Evolutionary conservation across 2,888 invertebrate species (phyloP).

Genomic region (Drosophila peninsularis): DNA sequence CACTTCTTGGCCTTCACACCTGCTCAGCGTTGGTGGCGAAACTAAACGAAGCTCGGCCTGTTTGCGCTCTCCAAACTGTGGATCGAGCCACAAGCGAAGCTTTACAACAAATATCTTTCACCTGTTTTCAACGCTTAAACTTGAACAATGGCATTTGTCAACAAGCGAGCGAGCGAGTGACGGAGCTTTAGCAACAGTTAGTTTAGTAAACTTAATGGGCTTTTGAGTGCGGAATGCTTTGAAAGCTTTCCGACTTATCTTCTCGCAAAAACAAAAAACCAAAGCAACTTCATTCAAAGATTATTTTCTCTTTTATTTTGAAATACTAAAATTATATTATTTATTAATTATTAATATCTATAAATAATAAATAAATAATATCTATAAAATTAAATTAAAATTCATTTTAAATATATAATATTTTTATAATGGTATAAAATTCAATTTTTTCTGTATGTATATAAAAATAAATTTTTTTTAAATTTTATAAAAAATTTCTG

Average conservation of each 20-base stretch:
- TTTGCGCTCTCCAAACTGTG: neutral
- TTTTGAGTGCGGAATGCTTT: neutral
- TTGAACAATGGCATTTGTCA: neutral
- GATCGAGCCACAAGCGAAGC: constrained; percentile 15
- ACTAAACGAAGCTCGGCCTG: constrained; percentile 28
- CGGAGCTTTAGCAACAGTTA: neutral
- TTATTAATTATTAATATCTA: no score
- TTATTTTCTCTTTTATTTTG: no score
- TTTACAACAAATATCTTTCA: constrained; percentile 11
- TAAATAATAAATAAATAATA: no score
- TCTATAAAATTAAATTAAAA: no score
- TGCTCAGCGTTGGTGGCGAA: constrained; percentile 3
- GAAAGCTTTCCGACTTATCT: neutral
- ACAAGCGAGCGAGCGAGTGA: neutral
- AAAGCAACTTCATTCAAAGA: neutral
- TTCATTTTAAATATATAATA: no score
- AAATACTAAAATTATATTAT: no score
- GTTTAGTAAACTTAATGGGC: neutral
- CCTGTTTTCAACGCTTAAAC: neutral
- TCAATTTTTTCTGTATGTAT: no score
- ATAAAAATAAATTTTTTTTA: no score
- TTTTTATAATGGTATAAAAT: no score
- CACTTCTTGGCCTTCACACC: constrained; percentile 10
- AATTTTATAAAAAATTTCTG: no score
- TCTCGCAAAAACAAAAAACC: no score